Evolutionary conservation across 2,113 vertebrate genomes (phyloP).

Genomic region (Hippocampus abdominalis): DNA sequence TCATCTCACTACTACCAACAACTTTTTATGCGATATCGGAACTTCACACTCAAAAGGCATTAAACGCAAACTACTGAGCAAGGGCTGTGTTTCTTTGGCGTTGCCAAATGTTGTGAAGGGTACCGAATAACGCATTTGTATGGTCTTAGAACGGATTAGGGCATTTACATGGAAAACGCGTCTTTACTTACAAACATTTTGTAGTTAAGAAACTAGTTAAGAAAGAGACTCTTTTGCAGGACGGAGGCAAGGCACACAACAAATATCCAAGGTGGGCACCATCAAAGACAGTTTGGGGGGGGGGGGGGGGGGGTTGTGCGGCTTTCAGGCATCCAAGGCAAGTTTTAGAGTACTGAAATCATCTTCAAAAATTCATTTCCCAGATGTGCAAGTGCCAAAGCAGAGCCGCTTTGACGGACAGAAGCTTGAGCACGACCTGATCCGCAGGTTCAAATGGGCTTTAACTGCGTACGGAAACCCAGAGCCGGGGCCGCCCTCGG

Average conservation of each 20-base stretch:
- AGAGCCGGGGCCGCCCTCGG: neutral
- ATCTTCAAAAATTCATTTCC: constrained; percentile 5
- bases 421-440: constrained; percentile 2
- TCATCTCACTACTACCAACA: neutral
- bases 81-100: neutral
- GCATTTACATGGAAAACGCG: too few relatives aligned
- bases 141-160: too few relatives aligned
- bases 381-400: constrained; percentile 3
- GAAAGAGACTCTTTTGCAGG: too few relatives aligned
- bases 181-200: too few relatives aligned
- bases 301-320: neutral
- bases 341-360: neutral
- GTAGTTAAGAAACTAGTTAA: too few relatives aligned
- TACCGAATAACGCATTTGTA: too few relatives aligned
- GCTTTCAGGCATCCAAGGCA: neutral
- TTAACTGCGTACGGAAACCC: neutral
- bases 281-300: too few relatives aligned
- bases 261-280: neutral
- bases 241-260: too few relatives aligned
- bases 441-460: neutral
- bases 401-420: constrained; percentile 8
- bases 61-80: neutral
- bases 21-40: neutral
- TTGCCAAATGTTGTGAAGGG: too few relatives aligned
- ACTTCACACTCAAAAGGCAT: neutral